Evolutionary conservation across 2,888 invertebrate species (phyloP).

Genomic region (Ophonus ardosiacus): DNA sequence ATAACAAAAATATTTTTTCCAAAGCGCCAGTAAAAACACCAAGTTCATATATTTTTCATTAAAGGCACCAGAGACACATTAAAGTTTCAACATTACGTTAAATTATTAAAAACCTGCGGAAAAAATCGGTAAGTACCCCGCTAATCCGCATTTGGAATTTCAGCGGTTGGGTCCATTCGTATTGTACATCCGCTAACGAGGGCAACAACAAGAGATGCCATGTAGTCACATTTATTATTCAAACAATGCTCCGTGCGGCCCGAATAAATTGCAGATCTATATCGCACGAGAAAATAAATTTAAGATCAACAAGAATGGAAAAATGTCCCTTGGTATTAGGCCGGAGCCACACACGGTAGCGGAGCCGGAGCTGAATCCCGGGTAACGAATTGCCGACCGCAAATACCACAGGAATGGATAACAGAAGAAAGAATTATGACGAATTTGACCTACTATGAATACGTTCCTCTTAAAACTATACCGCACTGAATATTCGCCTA

Average conservation of each 20-base stretch:
- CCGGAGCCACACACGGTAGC: neutral
- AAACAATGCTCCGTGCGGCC: constrained; percentile 57
- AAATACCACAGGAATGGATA: neutral
- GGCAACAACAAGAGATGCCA: constrained; percentile 35
- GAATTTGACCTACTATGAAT: neutral
- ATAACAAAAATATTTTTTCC: no score
- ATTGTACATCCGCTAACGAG: neutral
- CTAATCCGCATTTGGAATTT: constrained; percentile 14
- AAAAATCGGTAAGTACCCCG: constrained; percentile 9
- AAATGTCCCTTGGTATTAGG: constrained; percentile 57
- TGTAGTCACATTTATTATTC: constrained; percentile 61
- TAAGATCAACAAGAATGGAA: constrained; percentile 62
- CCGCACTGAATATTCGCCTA: no score
- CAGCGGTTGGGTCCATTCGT: neutral
- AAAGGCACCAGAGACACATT: neutral
- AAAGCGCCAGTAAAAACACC: no score
- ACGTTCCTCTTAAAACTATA: neutral
- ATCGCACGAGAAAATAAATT: constrained; percentile 60
- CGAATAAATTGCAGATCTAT: constrained; percentile 62
- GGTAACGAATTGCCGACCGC: neutral
- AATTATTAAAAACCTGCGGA: constrained; percentile 23
- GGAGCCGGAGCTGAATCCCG: neutral
- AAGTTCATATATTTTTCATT: neutral
- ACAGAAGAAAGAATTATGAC: neutral
- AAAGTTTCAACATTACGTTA: neutral